Base-by-base conservation (phyloP, 2,797 vertebrate genomes). In the Myotis vivesi region DNA sequence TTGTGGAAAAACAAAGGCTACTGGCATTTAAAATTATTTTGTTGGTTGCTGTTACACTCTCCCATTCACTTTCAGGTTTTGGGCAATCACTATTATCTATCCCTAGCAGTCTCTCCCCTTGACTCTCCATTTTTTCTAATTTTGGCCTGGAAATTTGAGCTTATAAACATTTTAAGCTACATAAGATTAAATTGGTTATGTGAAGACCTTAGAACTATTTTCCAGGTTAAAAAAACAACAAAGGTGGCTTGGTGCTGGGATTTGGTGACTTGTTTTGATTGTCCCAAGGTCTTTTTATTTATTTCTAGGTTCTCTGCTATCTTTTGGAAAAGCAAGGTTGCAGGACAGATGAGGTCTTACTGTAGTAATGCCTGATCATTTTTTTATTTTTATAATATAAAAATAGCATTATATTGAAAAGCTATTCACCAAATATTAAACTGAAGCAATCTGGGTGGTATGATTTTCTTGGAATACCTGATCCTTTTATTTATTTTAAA, bases 301-400 rank as follows among this genome's bases (percentile, higher is more conserved):
- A 81, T 86, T 89, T 88, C 23, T 59, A 59, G n/a, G 28, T 69
- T 94, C 33, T 87, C 30, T 84, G 49, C 20, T 87, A 71, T 30
- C 36, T 36, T 91, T 66, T 44, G 66, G 71, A 77, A 94, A 93
- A 86, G 87, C 46, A 69, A 82, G 30, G 12, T 53, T 89, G 33
- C 20, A 59, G 46, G n/a, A 64, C 28, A 55, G 57, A 76, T 46
- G 23, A 85, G 15, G 49, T 77, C 59, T 87, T 89, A 66, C 20
- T 77, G 49, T 10, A 49, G 51, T 25, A 80, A 80, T 62, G 36
- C 36, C 10, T 44, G 57, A 73, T 57, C 15, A 25, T 64, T 91
- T 88, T 88, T 51, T 66, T 17, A 92, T 55, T 75, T 81, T 93
- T 46, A n/a, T 68, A 76, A 82, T 30, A n/a, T 82, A 79, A 76